Evolutionary conservation across 2,888 invertebrate species (phyloP).

Genomic region (Sinentomon sp.): DNA sequence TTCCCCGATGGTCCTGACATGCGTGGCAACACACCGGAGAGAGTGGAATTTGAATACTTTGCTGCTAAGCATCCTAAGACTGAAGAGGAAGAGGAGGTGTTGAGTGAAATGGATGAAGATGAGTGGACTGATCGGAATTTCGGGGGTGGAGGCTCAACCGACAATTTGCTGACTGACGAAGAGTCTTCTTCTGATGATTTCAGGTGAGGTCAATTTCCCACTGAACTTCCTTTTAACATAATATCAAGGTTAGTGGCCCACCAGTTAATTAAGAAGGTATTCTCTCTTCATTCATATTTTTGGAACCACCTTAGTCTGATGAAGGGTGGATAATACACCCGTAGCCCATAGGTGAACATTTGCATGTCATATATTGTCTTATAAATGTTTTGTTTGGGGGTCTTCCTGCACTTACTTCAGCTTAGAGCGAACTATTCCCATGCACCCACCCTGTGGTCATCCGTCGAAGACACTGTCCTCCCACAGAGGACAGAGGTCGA

Average conservation of each 20-base stretch:
- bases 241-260: neutral
- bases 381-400: too few relatives aligned
- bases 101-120: constrained; percentile 69
- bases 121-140: constrained; percentile 88
- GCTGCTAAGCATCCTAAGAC: too few relatives aligned
- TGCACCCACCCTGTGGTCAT: too few relatives aligned
- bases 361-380: too few relatives aligned
- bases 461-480: too few relatives aligned
- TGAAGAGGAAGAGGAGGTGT: constrained; percentile 23
- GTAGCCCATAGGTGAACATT: too few relatives aligned
- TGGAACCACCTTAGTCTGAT: too few relatives aligned
- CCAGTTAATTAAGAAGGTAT: neutral
- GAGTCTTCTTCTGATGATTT: constrained; percentile 19
- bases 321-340: too few relatives aligned
- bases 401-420: too few relatives aligned
- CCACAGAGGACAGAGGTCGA: too few relatives aligned
- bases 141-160: constrained; percentile 40
- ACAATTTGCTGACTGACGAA: constrained; percentile 33
- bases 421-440: too few relatives aligned
- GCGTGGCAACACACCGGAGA: constrained; percentile 33
- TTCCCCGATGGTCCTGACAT: constrained; percentile 8
- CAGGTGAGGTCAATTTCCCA: constrained; percentile 21
- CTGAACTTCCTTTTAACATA: neutral
- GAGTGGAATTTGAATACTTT: constrained; percentile 46
- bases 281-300: too few relatives aligned